Evolutionary conservation across 2,113 vertebrate species (phyloP).

Genomic region (Riparia riparia): DNA sequence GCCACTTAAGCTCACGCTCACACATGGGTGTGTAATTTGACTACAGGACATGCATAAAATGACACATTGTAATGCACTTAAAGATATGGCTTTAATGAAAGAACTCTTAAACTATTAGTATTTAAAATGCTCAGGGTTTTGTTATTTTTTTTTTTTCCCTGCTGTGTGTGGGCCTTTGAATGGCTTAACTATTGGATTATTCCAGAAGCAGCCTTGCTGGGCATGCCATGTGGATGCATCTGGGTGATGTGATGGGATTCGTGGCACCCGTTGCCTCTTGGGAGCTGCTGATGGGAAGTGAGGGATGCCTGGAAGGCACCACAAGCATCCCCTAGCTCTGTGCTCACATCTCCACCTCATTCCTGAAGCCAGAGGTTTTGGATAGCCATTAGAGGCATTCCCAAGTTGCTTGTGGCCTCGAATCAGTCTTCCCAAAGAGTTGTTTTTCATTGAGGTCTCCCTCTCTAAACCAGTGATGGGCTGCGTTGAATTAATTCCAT

Average conservation of each 20-base stretch:
- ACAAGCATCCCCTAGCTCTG: fast-evolving
- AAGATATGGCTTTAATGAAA: background rate
- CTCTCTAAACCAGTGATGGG: background rate
- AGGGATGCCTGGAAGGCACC: background rate
- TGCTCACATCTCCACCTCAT: background rate
- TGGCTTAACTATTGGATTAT: background rate
- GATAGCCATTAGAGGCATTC: background rate
- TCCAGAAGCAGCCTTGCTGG: background rate
- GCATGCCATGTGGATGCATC: background rate
- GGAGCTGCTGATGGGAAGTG: background rate
- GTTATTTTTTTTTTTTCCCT: fast-evolving
- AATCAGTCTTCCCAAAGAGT: constrained; percentile 2
- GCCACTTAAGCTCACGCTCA: background rate
- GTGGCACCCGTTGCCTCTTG: fast-evolving
- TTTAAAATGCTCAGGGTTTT: background rate
- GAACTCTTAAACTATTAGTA: background rate
- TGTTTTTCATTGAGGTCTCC: background rate
- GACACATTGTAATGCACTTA: background rate
- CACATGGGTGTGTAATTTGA: constrained; percentile 18
- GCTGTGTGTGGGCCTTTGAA: fast-evolving
- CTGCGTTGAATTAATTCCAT: constrained; percentile 58
- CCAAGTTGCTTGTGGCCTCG: background rate
- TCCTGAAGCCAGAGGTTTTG: background rate
- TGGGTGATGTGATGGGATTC: fast-evolving
- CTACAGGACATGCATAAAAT: constrained; percentile 26